Evolutionary conservation across 2,113 vertebrate species (phyloP), one percentile per base, ranked within the genome.

Genomic region (Carollia perspicillata): DNA sequence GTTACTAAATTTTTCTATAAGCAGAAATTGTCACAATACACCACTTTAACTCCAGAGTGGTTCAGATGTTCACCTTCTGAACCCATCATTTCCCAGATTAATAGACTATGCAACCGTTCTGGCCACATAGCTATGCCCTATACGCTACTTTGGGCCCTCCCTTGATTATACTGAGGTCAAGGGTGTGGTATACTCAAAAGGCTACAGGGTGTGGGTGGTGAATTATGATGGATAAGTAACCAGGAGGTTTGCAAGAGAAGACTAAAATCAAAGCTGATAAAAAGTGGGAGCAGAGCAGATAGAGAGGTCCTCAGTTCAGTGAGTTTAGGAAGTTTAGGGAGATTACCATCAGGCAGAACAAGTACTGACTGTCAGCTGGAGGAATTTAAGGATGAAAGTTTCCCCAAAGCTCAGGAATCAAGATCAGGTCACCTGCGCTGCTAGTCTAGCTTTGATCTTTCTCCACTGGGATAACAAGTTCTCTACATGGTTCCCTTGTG

Each of bases 171-270:
- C 30, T 58, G 71, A 20, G 40, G 51, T 90, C 14, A 95, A 3
- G 35, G 85, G 89, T 96, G 86, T 96, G 71, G 78, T 63, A 11
- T 35, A 83, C 6, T 37, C 65, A 42, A 44, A 81, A 66, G 35
- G 30, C 30, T 83, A 58, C n/a, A 86, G 63, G 33, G 14, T 69
- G 68, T 94, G 58, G 63, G 89, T 71, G 80, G 68, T 68, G 4
- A 89, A 65, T 92, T 95, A 40, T 18, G 51, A 91, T 66, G 13
- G 26, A 47, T 89, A 69, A 96, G 40, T 71, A 93, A 93, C 13
- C 14, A 72, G 8, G 60, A 86, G 63, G 75, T 2, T 30, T 47
- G 12, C 37, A 75, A 66, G 17, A 47, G 9, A 11, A 22, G 14
- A 87, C 55, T 79, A 58, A 96, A 83, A 42, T 81, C 35, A n/a